Conservation (phyloP, 2,888 invertebrate species). For the Dyspetes luteomarginatus region DNA sequence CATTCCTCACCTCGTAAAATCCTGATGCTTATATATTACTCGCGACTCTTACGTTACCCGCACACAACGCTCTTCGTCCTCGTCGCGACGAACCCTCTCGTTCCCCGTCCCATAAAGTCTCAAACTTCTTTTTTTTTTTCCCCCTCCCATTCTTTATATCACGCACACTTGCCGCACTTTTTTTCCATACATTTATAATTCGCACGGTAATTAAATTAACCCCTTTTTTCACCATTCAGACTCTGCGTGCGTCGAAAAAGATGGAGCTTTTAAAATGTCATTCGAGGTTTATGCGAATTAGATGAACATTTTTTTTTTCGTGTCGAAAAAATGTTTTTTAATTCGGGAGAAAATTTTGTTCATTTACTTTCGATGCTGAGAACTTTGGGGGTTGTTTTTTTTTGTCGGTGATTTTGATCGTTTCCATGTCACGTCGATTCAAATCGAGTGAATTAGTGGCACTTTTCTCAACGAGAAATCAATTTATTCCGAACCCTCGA, state of each 20-base stretch:
- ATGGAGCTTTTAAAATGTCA: too few relatives aligned
- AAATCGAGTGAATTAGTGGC: not conserved
- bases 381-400: too few relatives aligned
- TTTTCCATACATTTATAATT: slow-evolving; percentile 19
- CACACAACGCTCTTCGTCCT: slow-evolving; percentile 26
- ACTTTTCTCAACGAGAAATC: slow-evolving; percentile 1
- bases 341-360: too few relatives aligned
- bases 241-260: too few relatives aligned
- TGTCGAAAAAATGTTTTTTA: too few relatives aligned
- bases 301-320: too few relatives aligned
- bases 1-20: slow-evolving; percentile 48
- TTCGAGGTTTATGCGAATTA: too few relatives aligned
- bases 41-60: slow-evolving; percentile 39
- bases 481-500: slow-evolving; percentile 9
- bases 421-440: too few relatives aligned
- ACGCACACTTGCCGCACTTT: not conserved
- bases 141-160: slow-evolving; percentile 1
- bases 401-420: too few relatives aligned
- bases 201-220: slow-evolving; percentile 63
- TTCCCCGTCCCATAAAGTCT: slow-evolving; percentile 1
- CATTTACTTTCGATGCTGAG: too few relatives aligned
- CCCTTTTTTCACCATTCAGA: too few relatives aligned
- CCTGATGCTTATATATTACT: slow-evolving; percentile 35
- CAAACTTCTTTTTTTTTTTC: slow-evolving; percentile 13
- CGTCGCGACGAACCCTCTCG: slow-evolving; percentile 23